phyloP scores from a whole-genome alignment of 2,797 vertebrate genomes.

The Acipenser transmontanus region DNA sequence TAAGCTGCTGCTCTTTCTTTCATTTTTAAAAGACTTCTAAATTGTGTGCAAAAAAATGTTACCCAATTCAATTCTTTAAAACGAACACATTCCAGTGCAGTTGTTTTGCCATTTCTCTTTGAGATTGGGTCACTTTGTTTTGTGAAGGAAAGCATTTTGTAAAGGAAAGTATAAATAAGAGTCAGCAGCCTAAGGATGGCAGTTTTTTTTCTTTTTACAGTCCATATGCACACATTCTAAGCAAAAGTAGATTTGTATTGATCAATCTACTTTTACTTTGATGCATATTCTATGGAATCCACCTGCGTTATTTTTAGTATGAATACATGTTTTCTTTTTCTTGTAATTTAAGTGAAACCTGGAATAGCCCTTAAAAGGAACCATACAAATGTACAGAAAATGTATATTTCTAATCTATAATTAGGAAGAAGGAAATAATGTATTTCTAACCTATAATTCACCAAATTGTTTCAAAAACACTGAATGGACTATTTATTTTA shows the following conservation, averaged over 20 bases:
- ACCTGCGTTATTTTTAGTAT: neutral
- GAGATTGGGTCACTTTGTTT: neutral
- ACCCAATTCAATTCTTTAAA: too few relatives aligned
- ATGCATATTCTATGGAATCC: neutral
- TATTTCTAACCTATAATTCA: neutral
- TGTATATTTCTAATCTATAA: too few relatives aligned
- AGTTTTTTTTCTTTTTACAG: neutral
- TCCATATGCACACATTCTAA: neutral
- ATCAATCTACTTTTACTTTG: neutral
- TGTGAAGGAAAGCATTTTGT: neutral
- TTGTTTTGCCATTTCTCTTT: neutral
- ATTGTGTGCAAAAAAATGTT: too few relatives aligned
- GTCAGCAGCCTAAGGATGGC: neutral
- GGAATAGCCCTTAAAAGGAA: neutral
- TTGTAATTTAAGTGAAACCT: neutral
- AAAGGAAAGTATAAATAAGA: neutral
- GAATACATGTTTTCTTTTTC: neutral
- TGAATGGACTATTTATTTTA: slow-evolving; percentile 18
- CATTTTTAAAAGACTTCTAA: too few relatives aligned
- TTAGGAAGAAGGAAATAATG: too few relatives aligned
- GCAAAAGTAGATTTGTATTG: neutral
- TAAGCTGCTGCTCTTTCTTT: too few relatives aligned
- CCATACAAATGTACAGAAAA: neutral
- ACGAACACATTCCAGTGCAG: too few relatives aligned
- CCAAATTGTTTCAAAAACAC: neutral